Conservation (phyloP, 2,113 vertebrate species). For the Coryphaenoides rupestris region DNA sequence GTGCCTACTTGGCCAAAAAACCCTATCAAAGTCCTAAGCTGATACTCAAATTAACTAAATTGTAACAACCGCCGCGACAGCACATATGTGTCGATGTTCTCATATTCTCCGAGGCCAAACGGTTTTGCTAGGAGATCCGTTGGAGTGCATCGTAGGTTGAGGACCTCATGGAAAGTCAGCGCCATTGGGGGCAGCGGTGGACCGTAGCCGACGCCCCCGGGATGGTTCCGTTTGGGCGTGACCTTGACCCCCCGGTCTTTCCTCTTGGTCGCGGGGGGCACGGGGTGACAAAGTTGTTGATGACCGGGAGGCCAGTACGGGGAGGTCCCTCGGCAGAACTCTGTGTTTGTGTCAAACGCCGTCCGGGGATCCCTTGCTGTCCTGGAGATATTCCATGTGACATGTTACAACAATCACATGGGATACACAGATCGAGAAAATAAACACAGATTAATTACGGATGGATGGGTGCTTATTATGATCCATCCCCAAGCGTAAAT, state of each 20-base stretch:
- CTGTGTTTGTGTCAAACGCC: constrained; percentile 43
- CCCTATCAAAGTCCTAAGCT: too few species aligned
- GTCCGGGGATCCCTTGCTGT: constrained; percentile 64
- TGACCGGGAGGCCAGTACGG: constrained; percentile 77
- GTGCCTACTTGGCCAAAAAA: too few species aligned
- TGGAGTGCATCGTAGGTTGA: neutral
- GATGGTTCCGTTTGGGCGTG: constrained; percentile 32
- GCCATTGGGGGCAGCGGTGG: constrained; percentile 70
- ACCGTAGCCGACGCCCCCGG: constrained; percentile 69
- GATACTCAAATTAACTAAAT: too few species aligned
- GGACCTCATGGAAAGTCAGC: constrained; percentile 64
- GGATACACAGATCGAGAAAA: neutral
- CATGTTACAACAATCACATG: neutral
- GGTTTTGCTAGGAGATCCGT: too few species aligned
- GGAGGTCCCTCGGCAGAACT: constrained; percentile 60
- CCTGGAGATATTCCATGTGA: constrained; percentile 57
- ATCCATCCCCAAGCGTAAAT: too few species aligned
- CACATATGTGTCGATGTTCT: too few species aligned
- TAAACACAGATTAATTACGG: too few species aligned
- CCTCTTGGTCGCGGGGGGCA: constrained; percentile 70
- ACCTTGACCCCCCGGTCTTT: constrained; percentile 48
- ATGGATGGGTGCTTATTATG: too few species aligned
- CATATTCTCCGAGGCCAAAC: too few species aligned
- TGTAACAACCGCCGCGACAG: too few species aligned
- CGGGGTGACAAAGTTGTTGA: constrained; percentile 68